phyloP scores from a whole-genome alignment of 2,797 vertebrate genomes.

The Steatocranus sp. region DNA sequence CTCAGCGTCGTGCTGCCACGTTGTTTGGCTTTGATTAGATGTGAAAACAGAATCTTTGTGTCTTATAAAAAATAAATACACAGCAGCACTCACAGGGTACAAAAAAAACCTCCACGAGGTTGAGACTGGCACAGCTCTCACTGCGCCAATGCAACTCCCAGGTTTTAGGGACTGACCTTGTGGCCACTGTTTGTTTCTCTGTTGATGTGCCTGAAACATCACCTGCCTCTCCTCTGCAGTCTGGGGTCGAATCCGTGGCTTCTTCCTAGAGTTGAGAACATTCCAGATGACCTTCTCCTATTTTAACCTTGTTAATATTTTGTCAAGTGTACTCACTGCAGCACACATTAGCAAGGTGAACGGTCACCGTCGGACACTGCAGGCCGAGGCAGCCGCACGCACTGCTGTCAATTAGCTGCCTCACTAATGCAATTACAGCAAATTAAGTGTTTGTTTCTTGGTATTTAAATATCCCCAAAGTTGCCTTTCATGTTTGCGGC shows the following conservation, averaged over 20 bases:
- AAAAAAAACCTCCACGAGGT: not conserved
- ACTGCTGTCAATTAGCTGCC: slow-evolving; percentile 72
- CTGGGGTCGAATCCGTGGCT: slow-evolving; percentile 13
- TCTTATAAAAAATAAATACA: slow-evolving; percentile 48
- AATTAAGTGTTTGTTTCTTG: slow-evolving; percentile 82
- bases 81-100: slow-evolving; percentile 9
- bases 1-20: slow-evolving; percentile 36
- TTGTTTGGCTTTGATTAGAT: slow-evolving; percentile 68
- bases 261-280: slow-evolving; percentile 8
- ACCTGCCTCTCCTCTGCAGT: not conserved
- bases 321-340: slow-evolving; percentile 38
- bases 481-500: slow-evolving; percentile 76
- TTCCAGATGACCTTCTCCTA: slow-evolving; percentile 39
- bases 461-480: slow-evolving; percentile 78
- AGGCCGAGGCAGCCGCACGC: slow-evolving; percentile 54
- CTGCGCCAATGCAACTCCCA: not conserved
- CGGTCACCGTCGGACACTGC: slow-evolving; percentile 49
- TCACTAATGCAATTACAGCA: slow-evolving; percentile 61
- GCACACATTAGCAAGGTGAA: slow-evolving; percentile 55
- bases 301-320: slow-evolving; percentile 63
- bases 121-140: not conserved
- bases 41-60: slow-evolving; percentile 41
- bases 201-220: slow-evolving; percentile 15
- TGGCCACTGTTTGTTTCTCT: not conserved
- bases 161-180: slow-evolving; percentile 29